These are phyloP conservation scores for Toxotes jaculatrix DNA, from an alignment of 2,113 vertebrate genomes.

Conservation along the genomic window DNA sequence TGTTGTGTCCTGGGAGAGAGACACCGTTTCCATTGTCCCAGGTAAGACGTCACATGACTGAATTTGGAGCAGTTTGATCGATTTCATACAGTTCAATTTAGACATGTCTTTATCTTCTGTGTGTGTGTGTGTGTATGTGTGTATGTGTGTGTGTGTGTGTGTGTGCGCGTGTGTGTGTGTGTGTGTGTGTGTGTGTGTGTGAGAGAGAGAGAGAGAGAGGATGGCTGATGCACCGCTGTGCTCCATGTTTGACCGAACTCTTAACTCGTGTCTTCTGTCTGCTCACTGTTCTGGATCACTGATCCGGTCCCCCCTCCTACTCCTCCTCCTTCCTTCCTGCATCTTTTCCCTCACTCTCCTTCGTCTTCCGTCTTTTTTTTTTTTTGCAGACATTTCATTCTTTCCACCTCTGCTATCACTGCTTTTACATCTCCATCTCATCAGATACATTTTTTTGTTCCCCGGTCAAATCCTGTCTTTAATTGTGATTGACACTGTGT, in stretches of 20 bases:
- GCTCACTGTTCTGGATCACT: slow-evolving; percentile 82
- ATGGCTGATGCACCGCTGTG: slow-evolving; percentile 47
- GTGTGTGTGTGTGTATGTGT: slow-evolving; percentile 27
- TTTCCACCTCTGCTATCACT: slow-evolving; percentile 9
- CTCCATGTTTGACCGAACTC: slow-evolving; percentile 72
- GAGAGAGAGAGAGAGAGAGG: not conserved
- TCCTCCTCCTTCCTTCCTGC: slow-evolving; percentile 8
- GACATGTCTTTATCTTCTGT: slow-evolving; percentile 26
- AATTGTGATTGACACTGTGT: slow-evolving; percentile 55
- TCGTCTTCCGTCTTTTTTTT: slow-evolving; percentile 16
- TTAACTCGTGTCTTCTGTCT: slow-evolving; percentile 79
- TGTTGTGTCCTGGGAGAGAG: slow-evolving; percentile 99
- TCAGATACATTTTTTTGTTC: not conserved
- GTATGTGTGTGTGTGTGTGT: slow-evolving; percentile 6
- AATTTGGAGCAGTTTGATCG: not conserved
- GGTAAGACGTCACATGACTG: slow-evolving; percentile 85
- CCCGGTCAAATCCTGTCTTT: slow-evolving; percentile 25
- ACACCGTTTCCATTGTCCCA: slow-evolving; percentile 97
- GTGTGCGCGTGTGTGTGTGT: slow-evolving; percentile 25
- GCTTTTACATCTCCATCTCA: slow-evolving; percentile 32
- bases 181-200: slow-evolving; percentile 25
- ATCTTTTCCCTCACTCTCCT: slow-evolving; percentile 29
- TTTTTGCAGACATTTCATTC: slow-evolving; percentile 25
- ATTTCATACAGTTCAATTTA: slow-evolving; percentile 27
- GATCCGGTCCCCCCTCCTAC: slow-evolving; percentile 49